Conservation (phyloP, 2,113 vertebrate species). For the Lasiurus borealis region DNA sequence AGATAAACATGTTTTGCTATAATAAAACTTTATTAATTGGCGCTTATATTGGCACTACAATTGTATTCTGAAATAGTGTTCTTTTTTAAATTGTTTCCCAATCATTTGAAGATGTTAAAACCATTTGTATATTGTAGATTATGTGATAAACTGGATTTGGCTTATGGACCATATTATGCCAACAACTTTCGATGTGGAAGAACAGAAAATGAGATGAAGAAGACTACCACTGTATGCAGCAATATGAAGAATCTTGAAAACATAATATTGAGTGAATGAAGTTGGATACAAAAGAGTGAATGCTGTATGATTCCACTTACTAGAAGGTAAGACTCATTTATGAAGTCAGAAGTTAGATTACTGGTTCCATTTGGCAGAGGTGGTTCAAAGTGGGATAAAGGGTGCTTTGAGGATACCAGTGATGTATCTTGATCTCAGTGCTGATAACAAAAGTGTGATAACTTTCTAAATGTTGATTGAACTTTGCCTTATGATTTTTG, state of each 20-base stretch:
- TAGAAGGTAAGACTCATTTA: neutral
- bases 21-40: neutral
- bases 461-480: neutral
- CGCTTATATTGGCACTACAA: slow-evolving; percentile 1
- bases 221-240: neutral
- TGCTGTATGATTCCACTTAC: neutral
- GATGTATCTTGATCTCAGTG: neutral
- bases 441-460: neutral
- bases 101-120: neutral
- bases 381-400: neutral
- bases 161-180: neutral
- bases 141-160: neutral
- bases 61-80: neutral
- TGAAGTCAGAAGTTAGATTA: neutral
- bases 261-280: neutral
- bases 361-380: neutral
- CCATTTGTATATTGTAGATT: neutral
- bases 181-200: neutral
- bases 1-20: neutral
- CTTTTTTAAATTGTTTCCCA: neutral
- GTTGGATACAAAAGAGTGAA: neutral
- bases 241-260: neutral
- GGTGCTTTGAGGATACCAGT: neutral
- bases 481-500: neutral
- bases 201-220: neutral